Percentiles rank a stretch among this genome's conserved stretches.
These are phyloP conservation scores for Selene dorsalis DNA, from an alignment of 2,797 vertebrate genomes.

Conservation along the genomic window DNA sequence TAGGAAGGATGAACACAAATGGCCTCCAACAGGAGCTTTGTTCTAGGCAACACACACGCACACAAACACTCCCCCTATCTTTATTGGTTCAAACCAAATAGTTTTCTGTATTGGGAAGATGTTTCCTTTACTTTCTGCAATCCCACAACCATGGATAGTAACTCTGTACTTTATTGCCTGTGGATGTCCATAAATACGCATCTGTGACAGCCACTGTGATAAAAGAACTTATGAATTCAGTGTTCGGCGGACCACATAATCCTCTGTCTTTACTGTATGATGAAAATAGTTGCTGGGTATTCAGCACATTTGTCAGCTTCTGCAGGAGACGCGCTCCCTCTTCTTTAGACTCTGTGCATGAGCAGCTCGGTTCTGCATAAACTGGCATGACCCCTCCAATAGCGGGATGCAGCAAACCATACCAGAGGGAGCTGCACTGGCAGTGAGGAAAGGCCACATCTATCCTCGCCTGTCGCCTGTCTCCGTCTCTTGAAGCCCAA, in stretches of 20 bases:
- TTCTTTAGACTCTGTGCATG: conserved; percentile 2
- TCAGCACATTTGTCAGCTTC: conserved; percentile 12
- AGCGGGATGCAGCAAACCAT: conserved; percentile 33
- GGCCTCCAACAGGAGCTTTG: conserved; percentile 52
- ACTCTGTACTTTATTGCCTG: conserved; percentile 57
- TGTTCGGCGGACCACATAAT: conserved; percentile 16
- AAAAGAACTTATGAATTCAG: conserved; percentile 17
- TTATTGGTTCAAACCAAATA: conserved; percentile 48
- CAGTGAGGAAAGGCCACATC: conserved; percentile 50
- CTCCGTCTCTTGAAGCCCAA: conserved; percentile 57
- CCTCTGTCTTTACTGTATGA: conserved; percentile 9
- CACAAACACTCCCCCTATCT: conserved; percentile 24
- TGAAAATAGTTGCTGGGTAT: conserved; percentile 27
- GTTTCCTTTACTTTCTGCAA: conserved; percentile 41
- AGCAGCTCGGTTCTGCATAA: conserved; percentile 37
- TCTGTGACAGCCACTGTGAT: conserved; percentile 15
- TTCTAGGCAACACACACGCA: conserved; percentile 29
- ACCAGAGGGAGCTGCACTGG: conserved; percentile 53
- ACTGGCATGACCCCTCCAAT: conserved; percentile 60
- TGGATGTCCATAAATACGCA: conserved; percentile 49
- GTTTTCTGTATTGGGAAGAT: conserved; percentile 49
- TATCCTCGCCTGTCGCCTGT: conserved; percentile 59
- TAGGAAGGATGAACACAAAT: conserved; percentile 41
- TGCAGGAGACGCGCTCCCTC: conserved; percentile 13
- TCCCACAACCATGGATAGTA: conserved; percentile 49